Evolutionary conservation across 2,113 vertebrate genomes (phyloP), one percentile per base, ranked within the genome.

Genomic region (Marmota monax): DNA sequence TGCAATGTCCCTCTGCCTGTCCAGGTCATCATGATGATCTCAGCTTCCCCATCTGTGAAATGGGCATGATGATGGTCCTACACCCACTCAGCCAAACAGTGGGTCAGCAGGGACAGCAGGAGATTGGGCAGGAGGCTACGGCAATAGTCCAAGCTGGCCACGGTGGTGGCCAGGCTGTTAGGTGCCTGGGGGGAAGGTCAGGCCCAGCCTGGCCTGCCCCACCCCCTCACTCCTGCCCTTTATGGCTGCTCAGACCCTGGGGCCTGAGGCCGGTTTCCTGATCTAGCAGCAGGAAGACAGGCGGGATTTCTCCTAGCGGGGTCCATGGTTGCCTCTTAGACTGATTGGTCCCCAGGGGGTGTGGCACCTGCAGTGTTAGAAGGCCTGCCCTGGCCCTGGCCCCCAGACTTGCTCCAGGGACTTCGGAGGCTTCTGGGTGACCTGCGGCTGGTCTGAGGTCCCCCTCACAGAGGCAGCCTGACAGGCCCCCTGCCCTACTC

Each of bases 141-240:
- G 13, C 78, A 1, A 0, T 7, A 32, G 32, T 32, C 72, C 72
- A 25, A 12, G 23, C 0, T 0, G 51, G 53, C 0, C 0, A 0
- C 0, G 12, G n/a, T 4, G n/a, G 45, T 29, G 34, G 77, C 70
- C 48, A 9, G n/a, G 1, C 14, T 34, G 16, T 0, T 29, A 14
- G 53, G 20, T 39, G 3, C 23, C 5, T n/a, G n/a, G 23, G 3
- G 37, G 7, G 42, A 63, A n/a, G 22, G 5, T 7, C 45, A 23
- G 16, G 42, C 25, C 0, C 0, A 12, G 0, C 3, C 17, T 45
- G 45, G 7, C 45, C 42, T 42, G 45, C 42, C 42, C 23, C 0
- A 22, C 53, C n/a, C n/a, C n/a, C 6, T 58, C 25, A 27, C 22
- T 18, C 25, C 42, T 72, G 72, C 37, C 7, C 1, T n/a, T 42